These are phyloP conservation scores for Bombus breviceps DNA, from an alignment of 1,140 invertebrate genomes.

Conservation along the genomic window DNA sequence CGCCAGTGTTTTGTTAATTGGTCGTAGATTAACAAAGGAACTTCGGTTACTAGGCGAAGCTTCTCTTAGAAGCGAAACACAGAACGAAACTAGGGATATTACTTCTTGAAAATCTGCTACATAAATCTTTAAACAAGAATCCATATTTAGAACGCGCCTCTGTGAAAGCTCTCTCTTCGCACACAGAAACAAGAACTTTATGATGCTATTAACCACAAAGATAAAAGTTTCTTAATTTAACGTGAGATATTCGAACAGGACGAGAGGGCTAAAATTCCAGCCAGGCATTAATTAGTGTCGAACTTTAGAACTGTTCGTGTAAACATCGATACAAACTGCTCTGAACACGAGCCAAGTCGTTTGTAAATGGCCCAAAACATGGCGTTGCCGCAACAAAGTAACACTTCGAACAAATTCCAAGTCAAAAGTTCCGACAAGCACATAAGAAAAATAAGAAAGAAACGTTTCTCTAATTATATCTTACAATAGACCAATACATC, in stretches of 20 bases:
- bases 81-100: not conserved
- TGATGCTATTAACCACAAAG: not conserved
- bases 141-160: not conserved
- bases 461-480: not conserved
- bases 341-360: slow-evolving; percentile 2
- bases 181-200: not conserved
- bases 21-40: slow-evolving; percentile 1
- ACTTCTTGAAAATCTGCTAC: not conserved
- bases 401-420: not conserved
- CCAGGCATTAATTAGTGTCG: not conserved
- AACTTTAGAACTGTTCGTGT: not conserved
- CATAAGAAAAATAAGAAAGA: not conserved
- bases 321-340: not conserved
- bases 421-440: not conserved
- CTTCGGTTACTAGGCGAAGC: slow-evolving; percentile 29
- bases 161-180: not conserved
- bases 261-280: not conserved
- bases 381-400: not conserved
- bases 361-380: not conserved
- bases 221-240: not conserved
- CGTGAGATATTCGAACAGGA: no score
- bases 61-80: not conserved
- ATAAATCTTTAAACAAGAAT: slow-evolving; percentile 14
- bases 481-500: not conserved
- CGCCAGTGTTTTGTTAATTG: not conserved